Conservation (phyloP, 2,113 vertebrate species). For the Cichladusa arquata region DNA sequence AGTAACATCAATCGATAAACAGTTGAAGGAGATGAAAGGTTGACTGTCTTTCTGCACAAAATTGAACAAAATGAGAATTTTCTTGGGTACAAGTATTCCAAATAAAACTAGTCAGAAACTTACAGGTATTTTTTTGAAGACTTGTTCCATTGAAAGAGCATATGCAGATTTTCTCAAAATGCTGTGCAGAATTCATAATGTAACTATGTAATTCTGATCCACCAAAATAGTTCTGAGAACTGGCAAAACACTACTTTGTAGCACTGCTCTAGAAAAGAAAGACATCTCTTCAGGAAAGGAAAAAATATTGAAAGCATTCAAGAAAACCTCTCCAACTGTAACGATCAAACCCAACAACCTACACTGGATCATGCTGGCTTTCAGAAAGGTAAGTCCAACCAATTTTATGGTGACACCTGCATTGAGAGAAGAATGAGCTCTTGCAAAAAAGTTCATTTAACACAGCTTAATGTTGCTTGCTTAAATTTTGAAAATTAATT, state of each 20-base stretch:
- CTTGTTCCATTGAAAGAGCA: background rate
- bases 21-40: background rate
- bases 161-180: background rate
- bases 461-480: background rate
- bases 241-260: background rate
- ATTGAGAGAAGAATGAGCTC: background rate
- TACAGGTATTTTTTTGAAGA: background rate
- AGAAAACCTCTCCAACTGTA: background rate
- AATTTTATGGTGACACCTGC: background rate
- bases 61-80: background rate
- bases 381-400: background rate
- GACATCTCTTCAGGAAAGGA: background rate
- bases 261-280: background rate
- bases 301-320: background rate
- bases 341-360: background rate
- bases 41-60: background rate
- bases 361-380: background rate
- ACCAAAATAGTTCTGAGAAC: background rate
- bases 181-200: background rate
- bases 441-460: background rate
- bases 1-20: background rate
- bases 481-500: background rate
- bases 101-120: background rate
- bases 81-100: background rate
- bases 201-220: background rate